Evolutionary conservation across 1,140 invertebrate genomes (phyloP).

Genomic region (Hestina assimilis): DNA sequence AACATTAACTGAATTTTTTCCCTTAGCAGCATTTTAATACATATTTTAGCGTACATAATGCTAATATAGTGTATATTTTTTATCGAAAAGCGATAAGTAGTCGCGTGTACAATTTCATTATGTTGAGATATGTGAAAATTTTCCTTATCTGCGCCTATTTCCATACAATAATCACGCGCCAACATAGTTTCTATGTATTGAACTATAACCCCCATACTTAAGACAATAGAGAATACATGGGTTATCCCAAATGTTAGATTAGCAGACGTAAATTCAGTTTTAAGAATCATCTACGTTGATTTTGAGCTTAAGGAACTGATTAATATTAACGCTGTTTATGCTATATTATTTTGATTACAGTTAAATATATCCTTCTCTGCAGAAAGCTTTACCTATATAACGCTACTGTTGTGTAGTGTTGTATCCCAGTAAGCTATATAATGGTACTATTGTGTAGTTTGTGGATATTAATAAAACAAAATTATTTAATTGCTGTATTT

Average conservation of each 20-base stretch:
- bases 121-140: slow-evolving; percentile 10
- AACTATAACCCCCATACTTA: neutral
- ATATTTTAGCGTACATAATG: neutral
- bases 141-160: slow-evolving; percentile 6
- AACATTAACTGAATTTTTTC: too few species aligned
- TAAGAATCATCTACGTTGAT: slow-evolving; percentile 6
- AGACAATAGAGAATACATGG: neutral
- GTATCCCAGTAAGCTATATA: too few species aligned
- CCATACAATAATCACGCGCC: slow-evolving; percentile 2
- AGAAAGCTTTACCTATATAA: too few species aligned
- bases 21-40: neutral
- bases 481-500: too few species aligned
- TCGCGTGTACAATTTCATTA: slow-evolving; percentile 11
- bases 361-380: too few species aligned
- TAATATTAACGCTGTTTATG: too few species aligned
- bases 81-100: neutral
- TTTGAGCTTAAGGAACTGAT: slow-evolving; percentile 6
- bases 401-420: too few species aligned
- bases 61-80: neutral
- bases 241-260: neutral
- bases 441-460: too few species aligned
- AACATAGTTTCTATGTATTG: neutral
- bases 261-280: neutral
- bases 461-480: too few species aligned
- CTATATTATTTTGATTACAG: too few species aligned